Conservation (phyloP, 2,888 invertebrate species). For the Drosophila hamatofila region DNA sequence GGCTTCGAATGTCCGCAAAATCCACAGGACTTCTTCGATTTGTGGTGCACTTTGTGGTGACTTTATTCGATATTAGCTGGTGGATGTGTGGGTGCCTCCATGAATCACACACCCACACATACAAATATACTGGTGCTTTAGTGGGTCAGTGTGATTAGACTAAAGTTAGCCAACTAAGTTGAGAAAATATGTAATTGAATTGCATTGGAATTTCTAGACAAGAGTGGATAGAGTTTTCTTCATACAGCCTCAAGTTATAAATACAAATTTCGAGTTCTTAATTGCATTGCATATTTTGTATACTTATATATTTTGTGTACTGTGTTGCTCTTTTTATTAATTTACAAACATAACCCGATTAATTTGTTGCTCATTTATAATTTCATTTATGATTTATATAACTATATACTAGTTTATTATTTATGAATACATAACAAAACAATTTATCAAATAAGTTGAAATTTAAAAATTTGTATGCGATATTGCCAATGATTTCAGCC, state of each 20-base stretch:
- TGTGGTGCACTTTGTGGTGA: slow-evolving; percentile 11
- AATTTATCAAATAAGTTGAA: slow-evolving; percentile 60
- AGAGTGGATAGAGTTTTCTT: neutral
- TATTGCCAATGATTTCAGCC: slow-evolving; percentile 63
- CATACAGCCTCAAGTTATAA: neutral
- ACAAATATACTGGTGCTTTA: slow-evolving; percentile 7
- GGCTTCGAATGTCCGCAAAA: slow-evolving; percentile 15
- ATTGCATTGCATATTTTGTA: slow-evolving; percentile 10
- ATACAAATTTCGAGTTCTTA: neutral
- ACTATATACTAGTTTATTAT: slow-evolving; percentile 59
- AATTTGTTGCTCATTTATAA: slow-evolving; percentile 17
- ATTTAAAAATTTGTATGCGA: slow-evolving; percentile 43
- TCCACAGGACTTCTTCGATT: slow-evolving; percentile 7
- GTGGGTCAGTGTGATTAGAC: slow-evolving; percentile 39
- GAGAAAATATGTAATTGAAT: neutral
- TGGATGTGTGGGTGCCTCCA: neutral
- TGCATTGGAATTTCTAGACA: neutral
- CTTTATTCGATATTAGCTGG: neutral
- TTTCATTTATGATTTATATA: slow-evolving; percentile 44
- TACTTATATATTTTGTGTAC: slow-evolving; percentile 27
- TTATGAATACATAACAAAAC: slow-evolving; percentile 78
- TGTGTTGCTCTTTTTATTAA: slow-evolving; percentile 58
- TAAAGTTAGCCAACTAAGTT: slow-evolving; percentile 34
- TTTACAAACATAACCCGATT: slow-evolving; percentile 70
- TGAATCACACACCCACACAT: neutral